Percentiles rank a stretch among this genome's conserved stretches.
These are phyloP conservation scores for Lophotis ruficrista DNA, from an alignment of 2,113 vertebrate genomes.

Conservation along the genomic window DNA sequence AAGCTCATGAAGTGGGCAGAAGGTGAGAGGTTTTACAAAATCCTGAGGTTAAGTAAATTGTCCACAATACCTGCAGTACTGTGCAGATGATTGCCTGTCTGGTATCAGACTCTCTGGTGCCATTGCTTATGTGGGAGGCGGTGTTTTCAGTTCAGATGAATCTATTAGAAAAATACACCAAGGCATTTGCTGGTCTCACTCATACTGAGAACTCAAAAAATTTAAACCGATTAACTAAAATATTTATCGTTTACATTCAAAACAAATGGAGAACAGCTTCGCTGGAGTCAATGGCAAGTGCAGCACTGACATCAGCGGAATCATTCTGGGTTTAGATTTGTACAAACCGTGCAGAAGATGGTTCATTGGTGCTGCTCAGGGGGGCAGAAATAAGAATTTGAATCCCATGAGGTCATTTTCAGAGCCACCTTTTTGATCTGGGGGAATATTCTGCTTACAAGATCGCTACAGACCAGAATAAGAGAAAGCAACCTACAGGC, in stretches of 20 bases:
- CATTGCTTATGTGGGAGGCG: background rate
- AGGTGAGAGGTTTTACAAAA: background rate
- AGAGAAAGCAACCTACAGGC: background rate
- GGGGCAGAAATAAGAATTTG: background rate
- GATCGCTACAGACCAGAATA: background rate
- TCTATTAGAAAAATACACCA: slow-evolving; percentile 25
- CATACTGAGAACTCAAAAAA: background rate
- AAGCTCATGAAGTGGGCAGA: background rate
- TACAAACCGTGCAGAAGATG: background rate
- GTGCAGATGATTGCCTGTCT: background rate
- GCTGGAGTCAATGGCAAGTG: background rate
- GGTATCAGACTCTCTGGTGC: slow-evolving; percentile 32
- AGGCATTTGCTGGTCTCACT: background rate
- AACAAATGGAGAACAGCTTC: slow-evolving; percentile 25
- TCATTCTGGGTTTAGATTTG: background rate
- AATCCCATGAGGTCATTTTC: background rate
- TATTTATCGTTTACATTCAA: slow-evolving; percentile 34
- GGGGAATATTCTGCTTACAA: background rate
- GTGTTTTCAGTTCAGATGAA: background rate
- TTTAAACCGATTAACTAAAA: slow-evolving; percentile 11
- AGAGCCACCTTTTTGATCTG: background rate
- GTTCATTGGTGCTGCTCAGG: background rate
- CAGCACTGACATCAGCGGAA: background rate
- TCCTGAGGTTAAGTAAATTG: background rate
- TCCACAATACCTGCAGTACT: background rate